A percentile compares a stretch with the other conserved stretches of the same genome.
phyloP scores from a whole-genome alignment of 2,113 vertebrate genomes.

The Haliaeetus leucogaster region DNA sequence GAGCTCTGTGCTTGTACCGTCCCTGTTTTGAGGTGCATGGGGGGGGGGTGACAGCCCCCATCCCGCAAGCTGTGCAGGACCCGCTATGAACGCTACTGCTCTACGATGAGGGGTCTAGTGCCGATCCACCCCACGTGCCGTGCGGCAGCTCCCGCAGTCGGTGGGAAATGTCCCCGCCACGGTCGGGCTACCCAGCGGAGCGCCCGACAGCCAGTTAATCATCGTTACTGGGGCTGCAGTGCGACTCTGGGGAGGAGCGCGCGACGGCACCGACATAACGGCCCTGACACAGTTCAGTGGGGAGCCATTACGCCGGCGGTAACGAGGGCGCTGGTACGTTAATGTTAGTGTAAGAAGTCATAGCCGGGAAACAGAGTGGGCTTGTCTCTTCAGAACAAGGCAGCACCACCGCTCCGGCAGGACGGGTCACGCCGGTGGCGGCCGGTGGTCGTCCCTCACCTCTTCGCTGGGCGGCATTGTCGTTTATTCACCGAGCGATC shows the following conservation, averaged over 20 bases:
- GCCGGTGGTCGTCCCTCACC: not conserved
- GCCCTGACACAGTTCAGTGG: not conserved
- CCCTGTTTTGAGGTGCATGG: not conserved
- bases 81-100: rapidly evolving
- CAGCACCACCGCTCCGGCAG: rapidly evolving
- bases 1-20: too few relatives aligned
- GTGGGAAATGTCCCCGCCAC: not conserved
- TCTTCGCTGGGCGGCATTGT: not conserved
- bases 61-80: not conserved
- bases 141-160: not conserved
- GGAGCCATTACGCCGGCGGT: not conserved
- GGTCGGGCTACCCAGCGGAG: not conserved
- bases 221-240: not conserved
- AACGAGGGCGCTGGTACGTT: not conserved
- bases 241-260: not conserved
- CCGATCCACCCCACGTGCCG: not conserved
- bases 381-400: not conserved
- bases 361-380: not conserved
- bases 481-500: rapidly evolving
- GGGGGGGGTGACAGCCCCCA: not conserved
- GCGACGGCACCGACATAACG: not conserved
- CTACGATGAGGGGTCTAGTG: rapidly evolving
- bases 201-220: not conserved
- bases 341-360: rapidly evolving
- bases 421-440: rapidly evolving